Base-by-base conservation (phyloP, 2,888 invertebrate genomes). In the Platycheirus rosarum region DNA sequence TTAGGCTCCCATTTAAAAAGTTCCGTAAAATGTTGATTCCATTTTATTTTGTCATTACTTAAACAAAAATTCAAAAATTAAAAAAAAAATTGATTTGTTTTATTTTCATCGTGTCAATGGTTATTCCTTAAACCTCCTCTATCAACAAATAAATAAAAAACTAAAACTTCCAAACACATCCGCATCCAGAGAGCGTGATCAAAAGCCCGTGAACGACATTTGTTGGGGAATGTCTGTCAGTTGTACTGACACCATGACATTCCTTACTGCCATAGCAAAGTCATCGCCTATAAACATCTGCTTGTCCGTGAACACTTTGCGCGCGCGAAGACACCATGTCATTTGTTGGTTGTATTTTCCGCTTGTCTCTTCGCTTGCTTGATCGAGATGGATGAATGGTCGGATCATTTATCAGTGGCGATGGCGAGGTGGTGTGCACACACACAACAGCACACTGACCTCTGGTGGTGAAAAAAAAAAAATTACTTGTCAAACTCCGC, bases 241-340 rank as follows among this genome's bases (percentile, higher is more conserved):
- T 37, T 53, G 40, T 46, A 65, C 66, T 76, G 76, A 76, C 80
- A 82, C 66, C 44, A 35, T 71, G 66, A 71, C 80, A 71, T 71
- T 55, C 57, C 29, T 7, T 53, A 49, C 42, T 63, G 74, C 55
- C 48, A 63, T 55, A 49, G 71, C 32, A 51, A 71, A 70, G 76
- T 74, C 74, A 79, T 79, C 74, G 74, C 74, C 63, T 76, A 76
- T 76, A 76, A 82, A 68, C 80, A 82, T 82, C 80, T 82, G 80
- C 65, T 53, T 70, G 76, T 66, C 75, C n/a, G 37, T 29, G 26
- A 44, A 62, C 68, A 66, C 73, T 73, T 74, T 74, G 44, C 73
- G 60, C 73, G 60, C 62, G 42, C 48, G 48, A 79, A 75, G 75
- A 76, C 69, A 80, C 71, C 76, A 71, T 80, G 80, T 66, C 80